Conservation (phyloP, 2,113 vertebrate genomes). For the Rhegmatorhina hoffmannsi region DNA sequence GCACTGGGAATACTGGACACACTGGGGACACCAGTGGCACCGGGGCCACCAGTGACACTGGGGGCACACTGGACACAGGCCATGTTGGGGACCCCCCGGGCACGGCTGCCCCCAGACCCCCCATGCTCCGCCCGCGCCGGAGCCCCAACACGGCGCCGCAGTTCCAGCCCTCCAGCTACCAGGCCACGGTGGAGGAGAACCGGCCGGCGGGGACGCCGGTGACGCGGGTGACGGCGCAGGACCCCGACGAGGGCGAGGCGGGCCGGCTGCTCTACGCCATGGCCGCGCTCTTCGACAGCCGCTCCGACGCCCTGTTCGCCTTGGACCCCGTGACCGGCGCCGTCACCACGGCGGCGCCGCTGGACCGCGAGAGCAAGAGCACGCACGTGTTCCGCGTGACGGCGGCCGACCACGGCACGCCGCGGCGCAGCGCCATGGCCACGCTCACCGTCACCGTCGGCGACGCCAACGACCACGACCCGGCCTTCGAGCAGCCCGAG, state of each 20-base stretch:
- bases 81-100: neutral
- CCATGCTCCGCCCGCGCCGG: constrained; percentile 72
- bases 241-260: constrained; percentile 86
- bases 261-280: constrained; percentile 87
- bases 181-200: constrained; percentile 91
- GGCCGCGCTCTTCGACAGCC: constrained; percentile 93
- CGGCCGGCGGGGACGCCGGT: constrained; percentile 83
- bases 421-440: constrained; percentile 88
- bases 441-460: constrained; percentile 89
- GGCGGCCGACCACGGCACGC: constrained; percentile 81
- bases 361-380: constrained; percentile 93
- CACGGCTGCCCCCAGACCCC: neutral
- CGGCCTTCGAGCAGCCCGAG: constrained; percentile 90
- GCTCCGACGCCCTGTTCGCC: constrained; percentile 87
- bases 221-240: constrained; percentile 81
- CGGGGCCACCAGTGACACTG: neutral
- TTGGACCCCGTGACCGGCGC: constrained; percentile 82
- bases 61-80: neutral
- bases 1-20: neutral
- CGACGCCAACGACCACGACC: constrained; percentile 90
- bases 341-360: constrained; percentile 78
- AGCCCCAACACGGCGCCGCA: constrained; percentile 87
- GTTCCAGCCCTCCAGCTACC: constrained; percentile 94
- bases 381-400: constrained; percentile 93
- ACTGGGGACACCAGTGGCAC: neutral